Evolutionary conservation across 1,140 invertebrate species (phyloP).

Genomic region (Phymastichus coffea): DNA sequence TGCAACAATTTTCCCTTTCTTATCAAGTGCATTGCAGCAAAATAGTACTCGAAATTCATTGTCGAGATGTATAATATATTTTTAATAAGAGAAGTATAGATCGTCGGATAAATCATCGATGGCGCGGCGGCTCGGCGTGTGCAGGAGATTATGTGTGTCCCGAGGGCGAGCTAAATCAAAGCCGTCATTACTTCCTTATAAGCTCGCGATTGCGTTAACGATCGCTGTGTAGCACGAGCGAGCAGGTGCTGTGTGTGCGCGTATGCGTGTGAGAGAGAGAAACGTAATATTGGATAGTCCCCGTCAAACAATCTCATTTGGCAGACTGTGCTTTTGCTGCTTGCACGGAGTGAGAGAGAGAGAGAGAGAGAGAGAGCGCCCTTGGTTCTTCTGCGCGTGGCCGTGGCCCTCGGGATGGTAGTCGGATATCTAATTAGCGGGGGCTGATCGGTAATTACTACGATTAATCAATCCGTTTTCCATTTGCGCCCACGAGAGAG

Average conservation of each 20-base stretch:
- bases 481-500: too few species aligned
- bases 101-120: too few species aligned
- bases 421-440: conserved; percentile 59
- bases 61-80: too few species aligned
- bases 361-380: too few species aligned
- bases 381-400: conserved; percentile 24
- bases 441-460: conserved; percentile 59
- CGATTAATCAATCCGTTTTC: conserved; percentile 62
- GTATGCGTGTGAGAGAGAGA: background rate
- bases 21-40: too few species aligned
- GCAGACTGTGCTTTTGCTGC: conserved; percentile 34
- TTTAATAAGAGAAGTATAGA: too few species aligned
- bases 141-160: too few species aligned
- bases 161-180: conserved; percentile 24
- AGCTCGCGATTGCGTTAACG: conserved; percentile 15
- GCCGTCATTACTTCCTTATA: conserved; percentile 16
- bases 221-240: background rate
- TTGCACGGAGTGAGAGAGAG: conserved; percentile 24
- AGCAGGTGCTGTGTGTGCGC: background rate
- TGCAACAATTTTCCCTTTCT: too few species aligned
- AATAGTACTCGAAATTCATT: too few species aligned
- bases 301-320: conserved; percentile 56
- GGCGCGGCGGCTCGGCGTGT: too few species aligned
- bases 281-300: conserved; percentile 47
- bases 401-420: conserved; percentile 37